phyloP scores from a whole-genome alignment of 2,797 vertebrate species.

The Enteromius anoplus region DNA sequence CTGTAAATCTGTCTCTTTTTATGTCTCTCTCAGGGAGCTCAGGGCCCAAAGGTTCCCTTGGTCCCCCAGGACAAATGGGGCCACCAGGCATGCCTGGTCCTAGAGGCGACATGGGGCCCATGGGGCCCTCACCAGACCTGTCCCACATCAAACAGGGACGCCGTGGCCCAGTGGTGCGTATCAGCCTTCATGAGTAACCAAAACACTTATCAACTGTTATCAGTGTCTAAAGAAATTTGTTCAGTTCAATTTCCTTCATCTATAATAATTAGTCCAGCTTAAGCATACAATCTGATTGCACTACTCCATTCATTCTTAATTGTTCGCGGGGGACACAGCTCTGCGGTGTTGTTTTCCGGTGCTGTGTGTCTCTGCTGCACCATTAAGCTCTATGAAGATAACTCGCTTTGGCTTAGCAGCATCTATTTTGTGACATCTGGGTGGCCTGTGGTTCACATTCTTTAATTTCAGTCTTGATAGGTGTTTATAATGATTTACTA shows the following conservation, averaged over 20 bases:
- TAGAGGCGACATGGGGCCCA: constrained; percentile 93
- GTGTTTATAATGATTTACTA: constrained; percentile 14
- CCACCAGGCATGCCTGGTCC: constrained; percentile 87
- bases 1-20: background rate
- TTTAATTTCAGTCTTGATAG: background rate
- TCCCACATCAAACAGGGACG: constrained; percentile 92
- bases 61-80: constrained; percentile 81
- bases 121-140: constrained; percentile 92
- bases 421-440: background rate
- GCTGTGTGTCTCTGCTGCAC: background rate
- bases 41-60: constrained; percentile 86
- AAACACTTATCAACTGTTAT: background rate
- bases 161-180: constrained; percentile 90
- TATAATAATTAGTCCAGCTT: constrained; percentile 3
- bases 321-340: background rate
- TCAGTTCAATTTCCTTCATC: constrained; percentile 7
- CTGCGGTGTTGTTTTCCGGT: background rate
- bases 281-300: background rate
- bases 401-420: background rate
- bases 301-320: background rate
- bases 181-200: background rate
- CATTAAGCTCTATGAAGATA: constrained; percentile 27
- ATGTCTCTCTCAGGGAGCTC: constrained; percentile 78
- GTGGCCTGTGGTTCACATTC: background rate
- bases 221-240: background rate